Conservation (phyloP, 2,113 vertebrate genomes). For the Daboia siamensis region DNA sequence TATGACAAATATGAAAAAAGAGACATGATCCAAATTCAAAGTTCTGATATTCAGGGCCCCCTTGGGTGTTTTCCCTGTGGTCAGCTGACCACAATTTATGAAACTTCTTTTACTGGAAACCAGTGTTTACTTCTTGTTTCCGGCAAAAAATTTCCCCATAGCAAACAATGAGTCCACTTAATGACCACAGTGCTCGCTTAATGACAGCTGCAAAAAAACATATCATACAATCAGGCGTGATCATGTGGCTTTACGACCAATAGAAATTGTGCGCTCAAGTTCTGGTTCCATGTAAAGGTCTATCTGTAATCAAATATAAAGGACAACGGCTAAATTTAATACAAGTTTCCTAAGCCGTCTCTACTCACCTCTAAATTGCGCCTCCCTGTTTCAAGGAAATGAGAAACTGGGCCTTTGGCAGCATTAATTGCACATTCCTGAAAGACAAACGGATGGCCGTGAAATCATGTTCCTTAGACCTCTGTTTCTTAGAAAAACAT, state of each 20-base stretch:
- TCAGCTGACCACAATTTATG: neutral
- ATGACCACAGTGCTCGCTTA: neutral
- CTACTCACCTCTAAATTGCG: constrained; percentile 65
- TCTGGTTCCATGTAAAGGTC: neutral
- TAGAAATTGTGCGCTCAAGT: neutral
- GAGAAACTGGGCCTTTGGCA: constrained; percentile 53
- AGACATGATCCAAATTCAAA: neutral
- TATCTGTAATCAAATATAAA: neutral
- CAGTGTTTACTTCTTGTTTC: neutral
- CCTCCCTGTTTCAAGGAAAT: constrained; percentile 32
- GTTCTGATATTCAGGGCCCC: too few relatives aligned
- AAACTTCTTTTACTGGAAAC: neutral
- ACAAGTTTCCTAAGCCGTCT: too few relatives aligned
- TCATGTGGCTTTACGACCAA: neutral
- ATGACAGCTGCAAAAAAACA: neutral
- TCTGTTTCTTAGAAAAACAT: neutral
- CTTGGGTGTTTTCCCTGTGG: neutral
- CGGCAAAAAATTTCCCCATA: neutral
- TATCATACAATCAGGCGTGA: neutral
- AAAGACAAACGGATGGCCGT: neutral
- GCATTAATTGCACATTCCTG: constrained; percentile 67
- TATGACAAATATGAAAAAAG: neutral
- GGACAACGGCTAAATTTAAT: neutral
- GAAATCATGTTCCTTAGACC: neutral
- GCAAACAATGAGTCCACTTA: neutral